Evolutionary conservation across 2,113 vertebrate genomes (phyloP).

Genomic region (Mobula birostris): DNA sequence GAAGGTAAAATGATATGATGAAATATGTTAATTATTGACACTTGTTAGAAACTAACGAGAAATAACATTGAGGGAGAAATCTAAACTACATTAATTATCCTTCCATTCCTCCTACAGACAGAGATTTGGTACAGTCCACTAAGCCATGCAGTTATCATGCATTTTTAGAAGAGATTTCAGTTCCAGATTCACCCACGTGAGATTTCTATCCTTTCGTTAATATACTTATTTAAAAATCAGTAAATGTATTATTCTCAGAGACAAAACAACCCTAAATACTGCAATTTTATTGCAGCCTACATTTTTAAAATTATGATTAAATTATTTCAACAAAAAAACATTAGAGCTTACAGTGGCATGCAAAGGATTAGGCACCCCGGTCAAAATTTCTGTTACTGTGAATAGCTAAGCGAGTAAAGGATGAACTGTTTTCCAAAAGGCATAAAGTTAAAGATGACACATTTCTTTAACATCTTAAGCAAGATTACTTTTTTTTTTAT

Average conservation of each 20-base stretch:
- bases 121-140: slow-evolving; percentile 30
- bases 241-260: background rate
- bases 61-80: slow-evolving; percentile 22
- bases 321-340: background rate
- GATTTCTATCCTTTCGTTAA: background rate
- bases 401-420: too few species aligned
- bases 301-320: background rate
- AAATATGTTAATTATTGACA: slow-evolving; percentile 6
- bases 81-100: background rate
- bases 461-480: too few species aligned
- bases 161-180: slow-evolving; percentile 25
- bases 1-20: background rate
- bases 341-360: background rate
- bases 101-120: slow-evolving; percentile 24
- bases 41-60: slow-evolving; percentile 16
- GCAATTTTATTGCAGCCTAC: background rate
- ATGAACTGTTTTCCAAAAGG: too few species aligned
- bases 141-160: slow-evolving; percentile 28
- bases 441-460: too few species aligned
- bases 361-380: too few species aligned
- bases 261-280: background rate
- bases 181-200: background rate
- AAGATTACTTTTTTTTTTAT: too few species aligned
- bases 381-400: too few species aligned
- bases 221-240: background rate